Base-by-base conservation (phyloP, 2,113 vertebrate genomes). In the Lepus europaeus region DNA sequence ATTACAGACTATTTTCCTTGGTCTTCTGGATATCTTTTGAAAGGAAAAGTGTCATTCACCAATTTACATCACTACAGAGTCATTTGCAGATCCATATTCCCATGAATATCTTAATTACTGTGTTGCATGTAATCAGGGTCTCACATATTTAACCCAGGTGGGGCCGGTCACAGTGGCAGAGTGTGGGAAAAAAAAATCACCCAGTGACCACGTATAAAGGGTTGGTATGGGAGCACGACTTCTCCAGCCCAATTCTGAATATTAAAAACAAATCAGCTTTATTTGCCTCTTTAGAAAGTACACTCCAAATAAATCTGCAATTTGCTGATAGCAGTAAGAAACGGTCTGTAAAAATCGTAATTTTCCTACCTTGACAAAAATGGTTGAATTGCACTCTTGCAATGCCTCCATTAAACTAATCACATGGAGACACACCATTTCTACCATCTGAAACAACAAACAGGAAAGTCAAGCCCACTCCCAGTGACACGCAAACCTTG, bases 391-490 rank as follows among this genome's bases (percentile, higher is more conserved):
- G 98, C 99, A 99, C 96, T 99, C 99, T 97, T 99, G 99, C 93
- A 99, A 98, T 72, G 99, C 99, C 97, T 99, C 99, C 99, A 99
- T 99, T 97, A 99, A 98, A 96, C 99, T 99, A 97, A 99, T 99
- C 97, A 99, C 99, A 97, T 99, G 99, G 97, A 99, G 98, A 97
- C 99, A 99, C 93, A 99, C 99, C 99, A 99, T 99, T 97, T 99
- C 99, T 25, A 99, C 99, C 99, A 99, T 99, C 99, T 99, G 97
- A 81, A 95, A 96, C 89, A 86, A 87, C 92, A 97, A 93, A 96
- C 17, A 95, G 16, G 78, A 83, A 20, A 96, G 91, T 98, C 97
- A 89, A 5, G 86, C 68, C 72, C 83, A 90, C 12, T 81, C 59
- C 77, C 39, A 36, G 16, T 3, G 31, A 83, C 0, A 14, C 0